These are phyloP conservation scores for Rhingia campestris DNA, from an alignment of 2,888 invertebrate species.

Conservation along the genomic window DNA sequence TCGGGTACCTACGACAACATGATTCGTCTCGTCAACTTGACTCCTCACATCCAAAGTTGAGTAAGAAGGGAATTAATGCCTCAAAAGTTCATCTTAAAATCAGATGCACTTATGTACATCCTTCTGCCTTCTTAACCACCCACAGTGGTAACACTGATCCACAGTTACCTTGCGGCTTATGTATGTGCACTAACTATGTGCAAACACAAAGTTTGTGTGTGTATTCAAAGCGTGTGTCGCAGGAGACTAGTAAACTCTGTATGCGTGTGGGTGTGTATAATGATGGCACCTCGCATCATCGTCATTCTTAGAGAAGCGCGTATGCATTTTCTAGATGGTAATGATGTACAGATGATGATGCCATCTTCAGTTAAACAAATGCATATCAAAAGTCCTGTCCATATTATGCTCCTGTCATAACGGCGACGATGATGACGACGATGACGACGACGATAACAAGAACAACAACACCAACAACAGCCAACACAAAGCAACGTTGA, in stretches of 20 bases:
- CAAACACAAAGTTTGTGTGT: conserved; percentile 12
- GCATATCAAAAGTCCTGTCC: conserved; percentile 46
- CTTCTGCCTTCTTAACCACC: not conserved
- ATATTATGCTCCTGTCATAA: conserved; percentile 38
- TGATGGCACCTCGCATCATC: conserved; percentile 13
- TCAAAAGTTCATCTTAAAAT: too few species aligned
- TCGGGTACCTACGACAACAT: too few species aligned
- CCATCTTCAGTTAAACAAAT: conserved; percentile 43
- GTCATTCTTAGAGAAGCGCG: conserved; percentile 18
- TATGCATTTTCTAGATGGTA: conserved; percentile 35
- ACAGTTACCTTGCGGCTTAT: not conserved
- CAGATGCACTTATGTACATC: too few species aligned
- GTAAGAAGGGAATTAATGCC: too few species aligned
- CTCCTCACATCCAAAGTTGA: too few species aligned
- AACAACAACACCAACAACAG: not conserved
- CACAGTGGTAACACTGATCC: conserved; percentile 31
- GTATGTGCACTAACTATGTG: conserved; percentile 23
- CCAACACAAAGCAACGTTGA: not conserved
- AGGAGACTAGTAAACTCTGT: not conserved
- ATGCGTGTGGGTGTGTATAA: not conserved
- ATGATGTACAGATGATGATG: conserved; percentile 45
- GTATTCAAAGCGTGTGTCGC: conserved; percentile 16
- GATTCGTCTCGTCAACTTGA: too few species aligned
- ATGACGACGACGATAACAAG: not conserved
- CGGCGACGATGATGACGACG: conserved; percentile 14